Percentiles rank a stretch among this genome's conserved stretches.
phyloP scores from a whole-genome alignment of 2,797 vertebrate species.

The Epinephelus malabaricus region DNA sequence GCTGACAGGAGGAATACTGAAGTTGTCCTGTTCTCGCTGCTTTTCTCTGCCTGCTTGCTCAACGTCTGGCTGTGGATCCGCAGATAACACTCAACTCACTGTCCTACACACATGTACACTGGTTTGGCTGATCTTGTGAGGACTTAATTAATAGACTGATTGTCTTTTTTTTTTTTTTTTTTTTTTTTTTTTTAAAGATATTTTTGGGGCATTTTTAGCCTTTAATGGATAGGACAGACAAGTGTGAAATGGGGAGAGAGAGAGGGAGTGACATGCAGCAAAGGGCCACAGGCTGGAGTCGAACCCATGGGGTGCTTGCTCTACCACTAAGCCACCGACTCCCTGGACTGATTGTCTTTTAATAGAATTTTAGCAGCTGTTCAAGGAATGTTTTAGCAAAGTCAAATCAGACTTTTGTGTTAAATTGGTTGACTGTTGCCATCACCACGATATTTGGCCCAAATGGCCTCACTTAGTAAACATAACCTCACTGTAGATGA shows the following conservation, averaged over 20 bases:
- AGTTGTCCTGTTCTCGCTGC: conserved; percentile 81
- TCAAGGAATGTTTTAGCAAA: background rate
- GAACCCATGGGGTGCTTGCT: too few relatives aligned
- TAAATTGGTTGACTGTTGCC: background rate
- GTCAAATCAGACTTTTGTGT: background rate
- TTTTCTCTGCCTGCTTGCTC: conserved; percentile 83
- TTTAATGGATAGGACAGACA: too few relatives aligned
- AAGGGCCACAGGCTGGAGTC: too few relatives aligned
- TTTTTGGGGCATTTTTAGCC: too few relatives aligned
- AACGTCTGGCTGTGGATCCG: conserved; percentile 89
- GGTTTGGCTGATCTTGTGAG: background rate
- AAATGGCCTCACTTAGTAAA: too few relatives aligned
- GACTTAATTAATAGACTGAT: background rate
- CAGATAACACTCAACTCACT: conserved; percentile 68
- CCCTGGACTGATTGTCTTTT: background rate
- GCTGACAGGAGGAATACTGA: conserved; percentile 80
- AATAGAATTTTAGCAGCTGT: background rate
- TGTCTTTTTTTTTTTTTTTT: background rate
- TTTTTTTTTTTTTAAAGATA: background rate
- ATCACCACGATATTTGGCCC: too few relatives aligned
- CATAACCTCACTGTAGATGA: too few relatives aligned
- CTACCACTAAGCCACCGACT: too few relatives aligned
- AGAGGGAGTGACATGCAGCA: too few relatives aligned
- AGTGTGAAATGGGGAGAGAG: too few relatives aligned
- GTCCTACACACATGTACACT: background rate